Evolutionary conservation across 53 echinoderm and acorn worm species (phyloP).

Genomic region (Stichopus horrens): DNA sequence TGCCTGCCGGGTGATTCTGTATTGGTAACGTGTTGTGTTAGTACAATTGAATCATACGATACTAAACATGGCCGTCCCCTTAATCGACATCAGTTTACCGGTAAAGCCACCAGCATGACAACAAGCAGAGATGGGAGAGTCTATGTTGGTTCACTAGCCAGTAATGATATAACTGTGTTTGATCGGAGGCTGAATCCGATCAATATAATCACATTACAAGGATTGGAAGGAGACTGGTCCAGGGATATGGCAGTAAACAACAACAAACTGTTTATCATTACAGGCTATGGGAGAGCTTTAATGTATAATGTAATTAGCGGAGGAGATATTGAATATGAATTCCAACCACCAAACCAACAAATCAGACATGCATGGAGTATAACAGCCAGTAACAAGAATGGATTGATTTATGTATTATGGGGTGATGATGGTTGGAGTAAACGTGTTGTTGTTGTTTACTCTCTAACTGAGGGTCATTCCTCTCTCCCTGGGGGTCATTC

Average conservation of each 20-base stretch:
- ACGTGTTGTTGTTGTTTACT: background rate
- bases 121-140: background rate
- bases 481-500: no score
- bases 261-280: background rate
- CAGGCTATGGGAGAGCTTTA: background rate
- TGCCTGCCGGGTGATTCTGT: background rate
- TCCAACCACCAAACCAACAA: background rate
- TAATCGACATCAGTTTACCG: background rate
- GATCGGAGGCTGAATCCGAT: background rate
- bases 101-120: background rate
- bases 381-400: background rate
- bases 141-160: background rate
- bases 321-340: background rate
- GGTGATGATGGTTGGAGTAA: background rate
- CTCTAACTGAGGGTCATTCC: background rate
- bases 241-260: background rate
- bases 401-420: background rate
- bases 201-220: background rate
- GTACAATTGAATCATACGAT: background rate
- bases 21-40: background rate
- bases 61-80: background rate
- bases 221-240: background rate
- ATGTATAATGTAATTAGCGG: background rate
- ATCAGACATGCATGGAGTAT: background rate
- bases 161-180: background rate